A percentile compares a stretch with the other conserved stretches of the same genome.
Evolutionary conservation across 2,113 vertebrate species (phyloP).

Genomic region (Columba janthina): DNA sequence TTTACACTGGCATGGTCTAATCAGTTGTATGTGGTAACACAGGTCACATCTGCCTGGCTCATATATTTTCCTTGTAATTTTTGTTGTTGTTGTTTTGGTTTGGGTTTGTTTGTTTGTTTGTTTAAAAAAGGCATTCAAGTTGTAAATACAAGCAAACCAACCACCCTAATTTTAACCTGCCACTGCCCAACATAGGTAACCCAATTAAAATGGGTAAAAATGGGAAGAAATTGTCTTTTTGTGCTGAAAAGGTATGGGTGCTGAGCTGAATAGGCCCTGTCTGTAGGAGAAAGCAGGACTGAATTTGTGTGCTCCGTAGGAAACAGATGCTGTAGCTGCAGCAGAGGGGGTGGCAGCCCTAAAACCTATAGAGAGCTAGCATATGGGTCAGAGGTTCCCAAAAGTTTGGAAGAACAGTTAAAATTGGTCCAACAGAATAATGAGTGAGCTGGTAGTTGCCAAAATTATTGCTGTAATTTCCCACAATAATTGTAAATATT

Average conservation of each 20-base stretch:
- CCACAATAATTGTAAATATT: background rate
- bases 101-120: too few species aligned
- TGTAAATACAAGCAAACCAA: rapidly evolving
- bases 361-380: rapidly evolving
- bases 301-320: background rate
- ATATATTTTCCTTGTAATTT: background rate
- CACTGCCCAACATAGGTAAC: background rate
- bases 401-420: background rate
- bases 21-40: background rate
- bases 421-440: background rate
- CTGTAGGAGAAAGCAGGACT: background rate
- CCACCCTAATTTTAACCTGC: background rate
- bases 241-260: background rate
- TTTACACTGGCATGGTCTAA: background rate
- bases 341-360: background rate
- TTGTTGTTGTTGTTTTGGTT: too few species aligned
- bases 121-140: background rate
- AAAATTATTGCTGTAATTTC: background rate
- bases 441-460: background rate
- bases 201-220: background rate
- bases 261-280: background rate
- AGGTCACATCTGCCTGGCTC: background rate
- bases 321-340: background rate
- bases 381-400: background rate
- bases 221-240: background rate